A percentile compares a stretch with the other conserved stretches of the same genome.
phyloP scores from a whole-genome alignment of 2,888 invertebrate species.

The Nycteola revayana region DNA sequence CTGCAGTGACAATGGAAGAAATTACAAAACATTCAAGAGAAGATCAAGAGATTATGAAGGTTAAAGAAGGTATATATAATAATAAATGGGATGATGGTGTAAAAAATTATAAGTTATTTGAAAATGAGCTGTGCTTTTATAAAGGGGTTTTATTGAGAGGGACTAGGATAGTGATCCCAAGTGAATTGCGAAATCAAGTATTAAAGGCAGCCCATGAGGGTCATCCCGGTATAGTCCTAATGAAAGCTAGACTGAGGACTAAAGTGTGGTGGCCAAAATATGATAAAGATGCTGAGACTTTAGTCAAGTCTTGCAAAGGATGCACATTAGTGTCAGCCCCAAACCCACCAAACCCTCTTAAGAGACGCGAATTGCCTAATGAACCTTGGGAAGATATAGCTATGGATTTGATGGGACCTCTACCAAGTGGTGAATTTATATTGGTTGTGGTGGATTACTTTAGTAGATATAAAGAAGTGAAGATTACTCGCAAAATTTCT shows the following conservation, averaged over 20 bases:
- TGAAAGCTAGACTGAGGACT: no score
- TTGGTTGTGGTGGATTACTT: slow-evolving; percentile 30
- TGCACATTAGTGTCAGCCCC: no score
- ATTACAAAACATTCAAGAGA: neutral
- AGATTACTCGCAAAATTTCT: slow-evolving; percentile 16
- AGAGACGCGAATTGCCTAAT: slow-evolving; percentile 15
- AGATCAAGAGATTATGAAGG: neutral
- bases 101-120: slow-evolving; percentile 2
- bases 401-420: slow-evolving; percentile 25
- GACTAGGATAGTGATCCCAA: slow-evolving; percentile 3
- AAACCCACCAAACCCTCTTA: slow-evolving; percentile 17
- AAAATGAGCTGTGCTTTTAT: slow-evolving; percentile 5
- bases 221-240: slow-evolving; percentile 7
- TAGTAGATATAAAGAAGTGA: slow-evolving; percentile 27
- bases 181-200: neutral
- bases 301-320: slow-evolving; percentile 22
- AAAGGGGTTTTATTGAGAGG: slow-evolving; percentile 1
- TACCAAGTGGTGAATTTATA: slow-evolving; percentile 24
- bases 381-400: slow-evolving; percentile 24
- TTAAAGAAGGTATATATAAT: neutral
- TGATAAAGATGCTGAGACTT: slow-evolving; percentile 21
- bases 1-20: slow-evolving; percentile 4
- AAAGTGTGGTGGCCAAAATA: slow-evolving; percentile 27
- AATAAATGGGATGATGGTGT: slow-evolving; percentile 1
- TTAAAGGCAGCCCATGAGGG: slow-evolving; percentile 9